Percentiles rank a stretch among this genome's conserved stretches.
Evolutionary conservation across 2,113 vertebrate genomes (phyloP).

Genomic region (Cochlearius cochlearius): DNA sequence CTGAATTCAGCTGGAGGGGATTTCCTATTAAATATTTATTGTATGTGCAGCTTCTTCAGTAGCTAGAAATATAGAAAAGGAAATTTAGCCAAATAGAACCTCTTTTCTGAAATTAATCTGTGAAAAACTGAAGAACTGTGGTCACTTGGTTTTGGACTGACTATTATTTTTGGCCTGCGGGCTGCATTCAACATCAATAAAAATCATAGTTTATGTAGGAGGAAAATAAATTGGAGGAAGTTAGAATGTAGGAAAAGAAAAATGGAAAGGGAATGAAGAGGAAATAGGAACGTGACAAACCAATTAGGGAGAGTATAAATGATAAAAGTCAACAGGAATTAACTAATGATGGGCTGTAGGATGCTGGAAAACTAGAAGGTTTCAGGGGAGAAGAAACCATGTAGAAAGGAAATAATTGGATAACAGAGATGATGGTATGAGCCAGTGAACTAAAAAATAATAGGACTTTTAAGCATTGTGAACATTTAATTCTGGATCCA

Average conservation of each 20-base stretch:
- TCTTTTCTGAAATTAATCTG: constrained; percentile 70
- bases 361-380: neutral
- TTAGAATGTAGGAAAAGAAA: neutral
- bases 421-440: neutral
- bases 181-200: constrained; percentile 58
- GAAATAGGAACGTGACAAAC: constrained; percentile 8
- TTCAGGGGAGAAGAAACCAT: neutral
- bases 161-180: constrained; percentile 59
- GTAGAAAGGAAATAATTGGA: neutral
- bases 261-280: constrained; percentile 6
- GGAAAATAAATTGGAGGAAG: constrained; percentile 9
- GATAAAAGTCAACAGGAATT: constrained; percentile 35
- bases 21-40: constrained; percentile 89
- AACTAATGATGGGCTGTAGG: neutral
- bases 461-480: neutral
- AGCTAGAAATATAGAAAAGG: constrained; percentile 71
- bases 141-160: constrained; percentile 43
- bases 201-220: constrained; percentile 42
- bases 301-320: neutral
- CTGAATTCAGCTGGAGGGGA: constrained; percentile 78
- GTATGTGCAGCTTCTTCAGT: constrained; percentile 74
- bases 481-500: constrained; percentile 6
- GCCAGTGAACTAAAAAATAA: neutral
- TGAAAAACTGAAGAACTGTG: constrained; percentile 57
- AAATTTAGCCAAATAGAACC: constrained; percentile 70